A percentile compares a stretch with the other conserved stretches of the same genome.
Conservation (phyloP, 2,113 vertebrate species). For the Stigmatopora argus region DNA sequence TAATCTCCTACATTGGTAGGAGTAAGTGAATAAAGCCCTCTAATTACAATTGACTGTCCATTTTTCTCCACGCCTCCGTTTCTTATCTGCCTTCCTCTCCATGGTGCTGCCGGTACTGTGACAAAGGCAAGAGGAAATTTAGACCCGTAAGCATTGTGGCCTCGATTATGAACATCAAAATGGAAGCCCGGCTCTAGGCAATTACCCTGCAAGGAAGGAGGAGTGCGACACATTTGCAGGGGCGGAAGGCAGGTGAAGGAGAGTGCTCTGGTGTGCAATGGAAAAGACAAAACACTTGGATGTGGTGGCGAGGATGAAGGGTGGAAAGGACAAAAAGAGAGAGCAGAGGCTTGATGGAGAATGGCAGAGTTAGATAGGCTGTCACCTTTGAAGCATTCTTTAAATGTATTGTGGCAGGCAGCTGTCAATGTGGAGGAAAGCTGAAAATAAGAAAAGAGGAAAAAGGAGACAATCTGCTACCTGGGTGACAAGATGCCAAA, state of each 20-base stretch:
- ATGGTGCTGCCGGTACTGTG: slow-evolving; percentile 30
- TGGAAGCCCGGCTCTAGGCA: slow-evolving; percentile 51
- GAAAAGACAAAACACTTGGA: slow-evolving; percentile 35
- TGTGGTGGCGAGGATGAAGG: slow-evolving; percentile 10
- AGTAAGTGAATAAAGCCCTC: slow-evolving; percentile 43
- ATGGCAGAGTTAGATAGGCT: slow-evolving; percentile 34
- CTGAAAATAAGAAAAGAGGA: slow-evolving; percentile 28
- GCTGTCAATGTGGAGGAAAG: slow-evolving; percentile 42
- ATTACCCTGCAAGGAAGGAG: slow-evolving; percentile 58
- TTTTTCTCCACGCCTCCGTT: slow-evolving; percentile 47
- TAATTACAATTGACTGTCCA: slow-evolving; percentile 62
- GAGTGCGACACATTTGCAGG: slow-evolving; percentile 30
- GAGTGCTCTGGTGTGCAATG: slow-evolving; percentile 38
- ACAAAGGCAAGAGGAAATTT: slow-evolving; percentile 60
- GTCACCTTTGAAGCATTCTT: slow-evolving; percentile 50
- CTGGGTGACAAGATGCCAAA: slow-evolving; percentile 47
- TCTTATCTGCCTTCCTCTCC: slow-evolving; percentile 54
- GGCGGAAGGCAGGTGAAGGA: slow-evolving; percentile 55
- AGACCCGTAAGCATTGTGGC: slow-evolving; percentile 60
- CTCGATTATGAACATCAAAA: slow-evolving; percentile 65
- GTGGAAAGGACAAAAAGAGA: slow-evolving; percentile 34
- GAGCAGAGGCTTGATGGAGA: slow-evolving; percentile 31
- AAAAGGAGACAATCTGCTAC: slow-evolving; percentile 47
- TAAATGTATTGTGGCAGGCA: slow-evolving; percentile 44
- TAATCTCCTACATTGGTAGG: slow-evolving; percentile 38